Evolutionary conservation across 2,113 vertebrate species (phyloP).

Genomic region (Alces alces): DNA sequence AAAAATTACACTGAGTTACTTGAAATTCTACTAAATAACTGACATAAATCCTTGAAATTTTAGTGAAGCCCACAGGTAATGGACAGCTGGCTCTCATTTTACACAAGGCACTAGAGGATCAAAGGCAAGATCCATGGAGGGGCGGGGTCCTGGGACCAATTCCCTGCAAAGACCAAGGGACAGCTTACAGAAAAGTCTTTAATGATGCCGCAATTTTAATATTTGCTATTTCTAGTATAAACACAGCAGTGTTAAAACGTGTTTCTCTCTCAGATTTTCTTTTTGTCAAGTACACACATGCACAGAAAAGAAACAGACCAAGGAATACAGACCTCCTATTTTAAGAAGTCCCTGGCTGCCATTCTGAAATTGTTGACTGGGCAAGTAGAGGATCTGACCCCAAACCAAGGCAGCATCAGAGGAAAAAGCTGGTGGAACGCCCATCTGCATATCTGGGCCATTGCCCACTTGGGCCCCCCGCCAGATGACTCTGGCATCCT

Average conservation of each 20-base stretch:
- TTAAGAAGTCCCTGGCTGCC: neutral
- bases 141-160: neutral
- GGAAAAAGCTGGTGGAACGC: neutral
- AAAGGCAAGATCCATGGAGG: neutral
- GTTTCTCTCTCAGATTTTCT: neutral
- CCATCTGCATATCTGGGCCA: neutral
- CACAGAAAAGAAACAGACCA: neutral
- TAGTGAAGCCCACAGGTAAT: neutral
- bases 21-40: neutral
- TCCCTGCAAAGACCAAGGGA: neutral
- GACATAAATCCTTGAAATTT: neutral
- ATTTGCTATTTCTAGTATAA: neutral
- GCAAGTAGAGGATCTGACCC: neutral
- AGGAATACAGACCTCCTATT: neutral
- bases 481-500: neutral
- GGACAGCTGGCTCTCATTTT: neutral
- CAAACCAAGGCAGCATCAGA: neutral
- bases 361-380: constrained; percentile 13
- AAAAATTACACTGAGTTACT: neutral
- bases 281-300: neutral
- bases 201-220: neutral
- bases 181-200: neutral
- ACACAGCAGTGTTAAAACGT: neutral
- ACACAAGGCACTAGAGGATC: neutral
- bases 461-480: neutral